Base-by-base conservation (phyloP, 2,113 vertebrate genomes). In the Rutilus rutilus region DNA sequence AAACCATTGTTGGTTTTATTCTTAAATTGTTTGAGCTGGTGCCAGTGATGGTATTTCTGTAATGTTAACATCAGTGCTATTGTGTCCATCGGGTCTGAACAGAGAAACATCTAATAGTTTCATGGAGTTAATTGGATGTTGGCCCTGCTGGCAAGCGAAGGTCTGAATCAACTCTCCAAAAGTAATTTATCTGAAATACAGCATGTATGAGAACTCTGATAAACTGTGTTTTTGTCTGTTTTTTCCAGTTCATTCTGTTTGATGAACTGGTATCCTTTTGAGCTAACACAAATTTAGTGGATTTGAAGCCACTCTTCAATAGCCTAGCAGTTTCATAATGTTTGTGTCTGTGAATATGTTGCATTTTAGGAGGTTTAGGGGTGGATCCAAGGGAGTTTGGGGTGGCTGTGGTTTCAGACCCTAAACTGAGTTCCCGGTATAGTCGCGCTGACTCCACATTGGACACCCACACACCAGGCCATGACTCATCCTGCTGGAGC, bases 401-500 rank as follows among this genome's bases (percentile, higher is more conserved):
- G 65, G 67, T 62, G 78, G 78, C 47, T 85, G 71, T 47, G 78
- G 87, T 50, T 78, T 78, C 47, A 69, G 76, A 67, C 47, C 59
- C 33, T 54, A 85, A 77, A 69, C 42, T 57, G 52, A 10, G 21
- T 75, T 79, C 27, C 79, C 47, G 33, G 59, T 87, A 88, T 81
- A 87, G 83, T 85, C 76, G n/a, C 78, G 86, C 85, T 89, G 88
- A 90, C 87, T 89, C 86, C 81, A 88, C 87, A 84, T 83, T 84
- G 87, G 85, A 88, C 88, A 88, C 89, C 86, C 90, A 89, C 90
- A 83, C 54, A 67, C 65, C 50, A 47, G 52, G 52, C 75, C 67
- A 59, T 91, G 91, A 92, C 75, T 92, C 90, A 92, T 78, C 50
- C 33, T 81, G 27, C 76, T 88, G 84, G 88, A 86, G 52, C 67